These are phyloP conservation scores for Passer domesticus DNA, from an alignment of 2,113 vertebrate genomes.

Conservation along the genomic window DNA sequence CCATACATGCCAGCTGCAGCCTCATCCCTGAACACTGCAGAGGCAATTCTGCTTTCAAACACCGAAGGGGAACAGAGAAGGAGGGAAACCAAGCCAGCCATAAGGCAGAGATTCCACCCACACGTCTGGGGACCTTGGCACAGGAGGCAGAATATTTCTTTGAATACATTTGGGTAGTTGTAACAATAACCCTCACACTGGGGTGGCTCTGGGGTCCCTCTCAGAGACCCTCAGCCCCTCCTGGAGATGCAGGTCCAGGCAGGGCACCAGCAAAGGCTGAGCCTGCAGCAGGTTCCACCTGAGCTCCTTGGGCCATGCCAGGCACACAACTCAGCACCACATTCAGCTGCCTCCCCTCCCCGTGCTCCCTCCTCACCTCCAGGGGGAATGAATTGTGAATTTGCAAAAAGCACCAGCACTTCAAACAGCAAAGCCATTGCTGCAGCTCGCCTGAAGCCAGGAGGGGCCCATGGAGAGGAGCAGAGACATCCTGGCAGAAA, in stretches of 20 bases:
- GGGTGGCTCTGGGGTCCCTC: not conserved
- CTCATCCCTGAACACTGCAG: not conserved
- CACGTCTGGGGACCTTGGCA: not conserved
- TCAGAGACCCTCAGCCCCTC: not conserved
- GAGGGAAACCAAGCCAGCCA: rapidly evolving
- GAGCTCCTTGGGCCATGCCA: too few relatives aligned
- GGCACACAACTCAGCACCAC: too few relatives aligned
- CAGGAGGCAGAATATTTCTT: not conserved
- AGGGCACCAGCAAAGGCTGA: not conserved
- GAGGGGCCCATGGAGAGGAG: not conserved
- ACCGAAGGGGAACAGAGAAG: not conserved
- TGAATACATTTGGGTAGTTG: not conserved
- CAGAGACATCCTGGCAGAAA: not conserved
- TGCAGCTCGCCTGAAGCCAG: not conserved
- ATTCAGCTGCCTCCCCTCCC: not conserved
- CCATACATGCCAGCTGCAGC: not conserved
- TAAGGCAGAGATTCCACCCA: not conserved
- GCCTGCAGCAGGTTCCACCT: too few relatives aligned
- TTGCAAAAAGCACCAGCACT: not conserved
- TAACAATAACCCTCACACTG: not conserved
- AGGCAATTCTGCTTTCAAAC: not conserved
- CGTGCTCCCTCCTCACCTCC: not conserved
- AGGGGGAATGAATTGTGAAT: not conserved
- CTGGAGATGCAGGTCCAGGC: not conserved
- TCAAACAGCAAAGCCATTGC: not conserved